phyloP scores from a whole-genome alignment of 2,888 invertebrate species.

The Dromius quadrimaculatus region DNA sequence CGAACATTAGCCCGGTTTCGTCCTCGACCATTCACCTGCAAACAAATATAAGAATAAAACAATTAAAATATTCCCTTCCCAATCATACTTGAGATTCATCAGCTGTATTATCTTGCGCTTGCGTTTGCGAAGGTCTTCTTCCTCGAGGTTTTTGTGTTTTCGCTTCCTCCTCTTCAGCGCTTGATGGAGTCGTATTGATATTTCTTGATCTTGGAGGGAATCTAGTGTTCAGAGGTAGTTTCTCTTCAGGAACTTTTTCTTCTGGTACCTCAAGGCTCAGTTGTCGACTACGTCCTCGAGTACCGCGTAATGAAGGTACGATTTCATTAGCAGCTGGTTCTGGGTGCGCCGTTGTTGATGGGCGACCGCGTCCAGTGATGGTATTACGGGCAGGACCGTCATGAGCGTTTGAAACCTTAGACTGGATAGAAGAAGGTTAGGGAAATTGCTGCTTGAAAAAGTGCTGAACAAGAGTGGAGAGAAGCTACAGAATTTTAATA shows the following conservation, averaged over 20 bases:
- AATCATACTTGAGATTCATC: conserved; percentile 64
- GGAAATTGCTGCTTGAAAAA: background rate
- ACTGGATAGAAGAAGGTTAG: conserved; percentile 19
- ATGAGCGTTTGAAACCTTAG: conserved; percentile 68
- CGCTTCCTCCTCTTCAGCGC: conserved; percentile 61
- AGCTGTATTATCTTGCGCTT: conserved; percentile 57
- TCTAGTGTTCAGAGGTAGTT: conserved; percentile 86
- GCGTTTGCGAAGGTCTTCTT: conserved; percentile 63
- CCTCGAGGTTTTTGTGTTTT: conserved; percentile 64
- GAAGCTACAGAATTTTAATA: background rate
- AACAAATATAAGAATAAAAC: background rate
- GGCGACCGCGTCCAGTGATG: conserved; percentile 61
- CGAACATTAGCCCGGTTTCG: conserved; percentile 75
- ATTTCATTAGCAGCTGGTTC: conserved; percentile 77
- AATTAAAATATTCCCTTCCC: background rate
- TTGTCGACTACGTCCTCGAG: conserved; percentile 65
- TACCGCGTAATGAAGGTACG: conserved; percentile 68
- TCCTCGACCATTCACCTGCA: conserved; percentile 60
- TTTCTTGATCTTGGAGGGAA: conserved; percentile 81
- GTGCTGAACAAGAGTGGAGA: background rate
- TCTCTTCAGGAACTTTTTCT: conserved; percentile 70
- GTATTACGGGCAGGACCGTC: conserved; percentile 72
- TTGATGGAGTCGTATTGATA: conserved; percentile 69
- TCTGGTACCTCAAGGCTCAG: conserved; percentile 64
- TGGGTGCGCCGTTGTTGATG: conserved; percentile 67